phyloP scores from a whole-genome alignment of 2,113 vertebrate species.

The Xiphophorus hellerii region DNA sequence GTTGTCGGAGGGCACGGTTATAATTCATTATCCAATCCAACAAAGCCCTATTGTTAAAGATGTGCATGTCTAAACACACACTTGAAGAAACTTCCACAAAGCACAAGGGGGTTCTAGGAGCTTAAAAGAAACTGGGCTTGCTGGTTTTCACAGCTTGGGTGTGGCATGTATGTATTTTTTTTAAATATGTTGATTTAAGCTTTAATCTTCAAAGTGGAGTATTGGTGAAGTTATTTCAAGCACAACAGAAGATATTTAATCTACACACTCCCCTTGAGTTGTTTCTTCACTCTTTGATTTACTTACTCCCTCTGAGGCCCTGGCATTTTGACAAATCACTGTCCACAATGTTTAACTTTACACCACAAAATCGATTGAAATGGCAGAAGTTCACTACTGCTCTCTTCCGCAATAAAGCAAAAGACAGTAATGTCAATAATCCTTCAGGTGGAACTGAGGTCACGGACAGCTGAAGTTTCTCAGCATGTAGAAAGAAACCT shows the following conservation, averaged over 20 bases:
- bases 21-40: conserved; percentile 16
- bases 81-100: conserved; percentile 19
- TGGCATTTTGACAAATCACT: conserved; percentile 11
- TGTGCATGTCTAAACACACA: conserved; percentile 26
- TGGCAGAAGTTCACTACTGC: conserved; percentile 15
- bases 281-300: conserved; percentile 22
- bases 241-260: background rate
- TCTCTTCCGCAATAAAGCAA: conserved; percentile 14
- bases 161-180: conserved; percentile 17
- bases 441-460: conserved; percentile 24
- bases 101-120: conserved; percentile 12
- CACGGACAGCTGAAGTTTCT: conserved; percentile 1
- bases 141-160: conserved; percentile 30
- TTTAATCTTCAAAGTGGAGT: conserved; percentile 11
- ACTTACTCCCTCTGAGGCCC: conserved; percentile 1
- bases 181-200: conserved; percentile 17
- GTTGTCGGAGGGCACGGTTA: conserved; percentile 3
- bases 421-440: conserved; percentile 25
- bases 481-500: background rate
- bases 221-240: background rate
- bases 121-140: conserved; percentile 29
- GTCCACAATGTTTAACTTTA: conserved; percentile 23
- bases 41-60: conserved; percentile 33
- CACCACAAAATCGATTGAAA: conserved; percentile 38
- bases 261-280: background rate